Base-by-base conservation (phyloP, 2,113 vertebrate species). In the Meleagris gallopavo region DNA sequence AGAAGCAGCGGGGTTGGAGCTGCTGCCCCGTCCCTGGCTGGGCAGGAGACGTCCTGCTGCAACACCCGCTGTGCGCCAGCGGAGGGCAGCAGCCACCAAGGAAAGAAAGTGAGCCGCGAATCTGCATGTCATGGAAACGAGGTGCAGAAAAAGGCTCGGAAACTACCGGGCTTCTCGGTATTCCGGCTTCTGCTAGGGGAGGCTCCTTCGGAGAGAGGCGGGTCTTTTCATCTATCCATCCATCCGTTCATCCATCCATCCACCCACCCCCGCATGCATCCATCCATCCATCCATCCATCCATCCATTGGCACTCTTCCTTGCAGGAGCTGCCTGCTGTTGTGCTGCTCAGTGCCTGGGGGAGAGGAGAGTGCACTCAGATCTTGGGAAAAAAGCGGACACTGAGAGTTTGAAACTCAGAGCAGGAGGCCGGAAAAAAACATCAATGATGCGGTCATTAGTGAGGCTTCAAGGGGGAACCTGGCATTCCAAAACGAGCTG, bases 31-130 rank as follows among this genome's bases (percentile, higher is more conserved):
- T 24, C 22, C 22, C 30, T 10, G 64, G 10, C 40, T 54, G 11
- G 9, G 13, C 17, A 13, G 22, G 14, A 36, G 3, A 20, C 17
- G 32, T 6, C 2, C 38, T 13, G 36, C 58, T 89, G 91, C 54
- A 86, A 65, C 66, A 7, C 36, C 15, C 1, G 0, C 4, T 18
- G 1, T 1, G 1, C 0, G 4, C 90, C 98, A 82, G 73, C 93
- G 48, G 98, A 97, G 95, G 91, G 97, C 94, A 93, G 91, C 46
- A 45, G 38, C 38, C 54, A 60, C 95, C 84, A 69, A 74, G 74
- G 27, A n/a, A 96, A 94, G 52, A 73, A 48, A 27, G 0, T 0
- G 17, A 24, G 21, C 0, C 7, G n/a, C 2, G 5, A 48, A 15
- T 18, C 2, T 66, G 84, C 89, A 79, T 83, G 82, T 88, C 91